Percentiles rank a stretch among this genome's conserved stretches.
These are phyloP conservation scores for Loxodonta africana DNA, from an alignment of 2,113 vertebrate genomes.

Conservation along the genomic window DNA sequence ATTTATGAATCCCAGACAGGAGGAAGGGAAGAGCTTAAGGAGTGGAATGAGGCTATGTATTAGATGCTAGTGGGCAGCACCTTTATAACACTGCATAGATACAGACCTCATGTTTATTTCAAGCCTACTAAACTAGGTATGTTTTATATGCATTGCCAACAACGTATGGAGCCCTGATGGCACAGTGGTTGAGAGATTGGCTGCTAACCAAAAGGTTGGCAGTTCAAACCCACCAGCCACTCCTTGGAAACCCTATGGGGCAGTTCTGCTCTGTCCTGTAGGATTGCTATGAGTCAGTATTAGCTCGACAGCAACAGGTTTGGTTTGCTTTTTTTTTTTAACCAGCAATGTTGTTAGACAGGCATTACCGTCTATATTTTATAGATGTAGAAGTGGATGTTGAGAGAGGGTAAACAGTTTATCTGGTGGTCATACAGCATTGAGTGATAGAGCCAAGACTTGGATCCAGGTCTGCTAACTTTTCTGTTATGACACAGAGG, in stretches of 20 bases:
- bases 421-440: not conserved
- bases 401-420: not conserved
- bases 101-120: not conserved
- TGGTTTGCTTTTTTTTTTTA: not conserved
- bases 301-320: no score
- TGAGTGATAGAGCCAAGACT: not conserved
- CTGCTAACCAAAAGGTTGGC: no score
- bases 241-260: no score
- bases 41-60: not conserved
- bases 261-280: no score
- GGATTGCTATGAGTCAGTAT: no score
- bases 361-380: not conserved
- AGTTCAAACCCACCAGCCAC: no score
- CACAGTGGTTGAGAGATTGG: no score
- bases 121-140: not conserved
- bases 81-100: not conserved
- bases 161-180: no score
- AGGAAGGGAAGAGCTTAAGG: not conserved
- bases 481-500: not conserved
- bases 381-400: not conserved
- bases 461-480: not conserved
- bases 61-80: not conserved
- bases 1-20: not conserved
- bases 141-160: not conserved
- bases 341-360: not conserved